phyloP scores from a whole-genome alignment of 2,888 invertebrate species.

The Lymantria monacha region DNA sequence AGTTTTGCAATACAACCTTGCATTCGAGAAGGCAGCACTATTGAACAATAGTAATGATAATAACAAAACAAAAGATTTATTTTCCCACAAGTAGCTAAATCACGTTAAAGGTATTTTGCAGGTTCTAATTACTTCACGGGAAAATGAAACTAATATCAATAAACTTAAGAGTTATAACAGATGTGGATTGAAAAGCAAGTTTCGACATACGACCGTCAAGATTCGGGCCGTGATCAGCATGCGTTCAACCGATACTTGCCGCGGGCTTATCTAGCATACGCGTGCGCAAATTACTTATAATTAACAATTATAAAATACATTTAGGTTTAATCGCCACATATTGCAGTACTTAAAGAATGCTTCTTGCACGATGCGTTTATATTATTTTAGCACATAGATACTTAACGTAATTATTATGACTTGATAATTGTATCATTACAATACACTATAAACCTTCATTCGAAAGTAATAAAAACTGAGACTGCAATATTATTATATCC shows the following conservation, averaged over 20 bases:
- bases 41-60: conserved; percentile 53
- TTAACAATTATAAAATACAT: conserved; percentile 16
- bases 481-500: too few species aligned
- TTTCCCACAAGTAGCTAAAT: conserved; percentile 57
- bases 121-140: conserved; percentile 12
- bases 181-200: conserved; percentile 15
- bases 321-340: conserved; percentile 13
- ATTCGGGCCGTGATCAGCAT: conserved; percentile 37
- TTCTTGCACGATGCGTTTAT: not conserved
- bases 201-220: conserved; percentile 46
- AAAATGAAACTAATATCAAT: conserved; percentile 26
- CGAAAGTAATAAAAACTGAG: too few species aligned
- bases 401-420: too few species aligned
- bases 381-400: too few species aligned
- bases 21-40: conserved; percentile 36
- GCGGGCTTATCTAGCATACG: conserved; percentile 18
- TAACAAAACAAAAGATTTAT: conserved; percentile 50
- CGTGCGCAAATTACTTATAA: conserved; percentile 13
- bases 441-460: too few species aligned
- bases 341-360: conserved; percentile 1
- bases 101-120: conserved; percentile 29
- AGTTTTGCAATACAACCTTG: conserved; percentile 51
- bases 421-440: too few species aligned
- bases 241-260: conserved; percentile 33
- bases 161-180: conserved; percentile 19